A percentile compares a stretch with the other conserved stretches of the same genome.
Evolutionary conservation across 1,140 invertebrate species (phyloP).

Genomic region (Drosophila busckii): DNA sequence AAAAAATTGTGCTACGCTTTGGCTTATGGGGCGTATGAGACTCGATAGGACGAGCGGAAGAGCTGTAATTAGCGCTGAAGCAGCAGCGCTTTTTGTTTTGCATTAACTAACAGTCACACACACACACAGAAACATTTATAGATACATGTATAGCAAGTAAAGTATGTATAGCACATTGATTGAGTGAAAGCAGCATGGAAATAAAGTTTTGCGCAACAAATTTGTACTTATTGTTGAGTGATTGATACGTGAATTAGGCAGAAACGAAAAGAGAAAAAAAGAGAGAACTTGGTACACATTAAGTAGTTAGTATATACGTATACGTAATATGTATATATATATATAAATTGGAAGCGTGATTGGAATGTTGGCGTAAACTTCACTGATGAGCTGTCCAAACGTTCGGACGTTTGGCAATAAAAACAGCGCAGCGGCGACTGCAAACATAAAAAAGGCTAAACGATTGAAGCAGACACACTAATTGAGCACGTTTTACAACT

Average conservation of each 20-base stretch:
- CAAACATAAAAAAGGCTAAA: neutral
- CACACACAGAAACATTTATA: constrained; percentile 22
- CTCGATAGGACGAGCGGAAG: neutral
- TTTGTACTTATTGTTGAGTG: constrained; percentile 33
- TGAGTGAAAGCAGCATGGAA: constrained; percentile 46
- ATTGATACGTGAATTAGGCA: constrained; percentile 42
- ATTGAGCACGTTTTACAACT: constrained; percentile 39
- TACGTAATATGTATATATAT: no score
- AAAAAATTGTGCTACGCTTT: constrained; percentile 2
- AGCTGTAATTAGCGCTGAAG: constrained; percentile 22
- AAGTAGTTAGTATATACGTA: no score
- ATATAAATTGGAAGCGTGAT: constrained; percentile 28
- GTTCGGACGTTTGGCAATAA: neutral
- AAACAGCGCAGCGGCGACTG: neutral
- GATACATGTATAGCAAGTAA: constrained; percentile 3
- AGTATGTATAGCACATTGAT: constrained; percentile 20
- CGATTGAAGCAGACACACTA: neutral
- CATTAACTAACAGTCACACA: constrained; percentile 6
- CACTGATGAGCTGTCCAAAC: constrained; percentile 30
- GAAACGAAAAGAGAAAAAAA: no score
- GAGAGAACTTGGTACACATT: no score
- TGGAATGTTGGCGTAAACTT: constrained; percentile 24
- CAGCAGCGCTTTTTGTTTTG: constrained; percentile 8
- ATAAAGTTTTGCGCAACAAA: constrained; percentile 34
- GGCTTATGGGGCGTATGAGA: constrained; percentile 41